A percentile compares a stretch with the other conserved stretches of the same genome.
Conservation (phyloP, 2,888 invertebrate genomes). For the Biston betularia region DNA sequence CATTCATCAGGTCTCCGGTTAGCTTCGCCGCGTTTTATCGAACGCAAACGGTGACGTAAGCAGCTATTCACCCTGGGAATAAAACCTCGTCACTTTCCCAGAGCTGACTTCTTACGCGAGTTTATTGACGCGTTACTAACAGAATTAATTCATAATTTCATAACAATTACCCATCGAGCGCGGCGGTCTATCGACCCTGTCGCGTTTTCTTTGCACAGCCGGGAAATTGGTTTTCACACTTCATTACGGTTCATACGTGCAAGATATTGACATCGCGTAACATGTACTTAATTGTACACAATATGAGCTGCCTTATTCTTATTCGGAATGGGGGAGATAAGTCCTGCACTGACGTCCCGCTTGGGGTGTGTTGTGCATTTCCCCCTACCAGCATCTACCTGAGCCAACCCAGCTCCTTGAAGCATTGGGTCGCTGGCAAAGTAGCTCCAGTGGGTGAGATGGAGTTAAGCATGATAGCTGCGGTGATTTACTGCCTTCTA, state of each 20-base stretch:
- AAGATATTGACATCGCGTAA: slow-evolving; percentile 5
- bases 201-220: slow-evolving; percentile 43
- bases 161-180: slow-evolving; percentile 41
- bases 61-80: slow-evolving; percentile 25
- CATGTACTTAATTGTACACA: slow-evolving; percentile 1
- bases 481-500: too few relatives aligned
- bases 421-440: too few relatives aligned
- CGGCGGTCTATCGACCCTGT: slow-evolving; percentile 40
- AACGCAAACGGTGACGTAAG: slow-evolving; percentile 15
- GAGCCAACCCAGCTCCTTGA: too few relatives aligned
- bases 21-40: background rate
- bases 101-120: slow-evolving; percentile 27
- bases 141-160: slow-evolving; percentile 41
- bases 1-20: slow-evolving; percentile 6
- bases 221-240: slow-evolving; percentile 39
- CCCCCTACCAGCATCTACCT: too few relatives aligned
- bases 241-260: slow-evolving; percentile 27
- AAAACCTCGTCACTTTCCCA: slow-evolving; percentile 29
- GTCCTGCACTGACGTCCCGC: too few relatives aligned
- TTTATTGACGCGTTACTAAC: slow-evolving; percentile 34
- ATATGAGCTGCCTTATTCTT: too few relatives aligned
- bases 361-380: too few relatives aligned
- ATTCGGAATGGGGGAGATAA: too few relatives aligned
- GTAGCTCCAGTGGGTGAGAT: too few relatives aligned
- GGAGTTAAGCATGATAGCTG: too few relatives aligned